These are phyloP conservation scores for Phaedon cochleariae DNA, from an alignment of 2,888 invertebrate species.

Conservation along the genomic window DNA sequence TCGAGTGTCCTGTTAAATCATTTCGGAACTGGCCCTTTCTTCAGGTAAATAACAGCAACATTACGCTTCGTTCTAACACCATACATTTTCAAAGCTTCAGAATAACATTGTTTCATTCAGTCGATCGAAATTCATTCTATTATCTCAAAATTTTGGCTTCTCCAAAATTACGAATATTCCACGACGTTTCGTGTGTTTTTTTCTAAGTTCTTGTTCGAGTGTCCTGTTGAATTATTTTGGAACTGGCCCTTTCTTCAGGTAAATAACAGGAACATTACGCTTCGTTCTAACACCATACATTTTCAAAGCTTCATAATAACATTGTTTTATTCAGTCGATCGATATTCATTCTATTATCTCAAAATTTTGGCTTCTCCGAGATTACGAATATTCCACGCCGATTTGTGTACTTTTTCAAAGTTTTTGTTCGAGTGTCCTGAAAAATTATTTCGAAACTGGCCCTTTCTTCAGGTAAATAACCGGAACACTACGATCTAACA, in stretches of 20 bases:
- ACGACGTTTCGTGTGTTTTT: slow-evolving; percentile 2
- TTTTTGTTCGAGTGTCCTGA: neutral
- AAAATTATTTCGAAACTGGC: neutral
- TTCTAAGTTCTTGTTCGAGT: neutral
- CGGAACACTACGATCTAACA: no score
- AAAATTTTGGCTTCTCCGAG: slow-evolving; percentile 5
- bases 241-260: neutral
- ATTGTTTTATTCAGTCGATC: slow-evolving; percentile 18
- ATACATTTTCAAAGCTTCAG: no score
- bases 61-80: no score
- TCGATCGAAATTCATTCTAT: slow-evolving; percentile 10
- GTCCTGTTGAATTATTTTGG: neutral
- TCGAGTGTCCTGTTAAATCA: neutral
- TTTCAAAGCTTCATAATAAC: no score
- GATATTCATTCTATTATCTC: neutral
- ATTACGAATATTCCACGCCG: neutral
- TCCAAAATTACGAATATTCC: neutral
- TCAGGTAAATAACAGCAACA: no score
- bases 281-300: no score
- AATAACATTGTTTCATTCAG: no score
- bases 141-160: slow-evolving; percentile 1
- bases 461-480: neutral
- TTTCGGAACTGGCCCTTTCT: neutral
- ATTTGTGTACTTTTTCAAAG: slow-evolving; percentile 6
- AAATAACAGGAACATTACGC: no score